Conservation (phyloP, 1,140 invertebrate genomes). For the Nasonia giraulti region DNA sequence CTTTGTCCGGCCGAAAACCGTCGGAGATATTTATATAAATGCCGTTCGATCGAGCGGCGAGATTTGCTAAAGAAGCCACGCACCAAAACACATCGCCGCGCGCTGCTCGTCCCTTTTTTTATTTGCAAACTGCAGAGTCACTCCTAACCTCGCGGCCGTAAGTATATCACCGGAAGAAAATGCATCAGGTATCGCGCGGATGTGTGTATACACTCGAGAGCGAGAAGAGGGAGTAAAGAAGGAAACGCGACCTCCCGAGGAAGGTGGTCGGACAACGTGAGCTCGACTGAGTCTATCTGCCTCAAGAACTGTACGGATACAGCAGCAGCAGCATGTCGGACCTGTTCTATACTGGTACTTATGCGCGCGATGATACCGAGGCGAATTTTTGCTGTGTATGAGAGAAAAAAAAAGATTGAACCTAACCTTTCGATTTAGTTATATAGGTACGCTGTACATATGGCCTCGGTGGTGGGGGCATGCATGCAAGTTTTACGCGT, state of each 20-base stretch:
- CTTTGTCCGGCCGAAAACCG: background rate
- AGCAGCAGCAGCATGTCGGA: background rate
- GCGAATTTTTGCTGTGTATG: slow-evolving; percentile 18
- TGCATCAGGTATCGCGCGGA: background rate
- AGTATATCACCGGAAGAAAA: background rate
- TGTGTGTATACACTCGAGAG: background rate
- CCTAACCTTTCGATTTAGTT: slow-evolving; percentile 40
- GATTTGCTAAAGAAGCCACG: background rate
- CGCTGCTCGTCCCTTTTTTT: slow-evolving; percentile 7
- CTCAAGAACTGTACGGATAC: background rate
- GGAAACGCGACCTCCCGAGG: background rate
- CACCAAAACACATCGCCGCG: background rate
- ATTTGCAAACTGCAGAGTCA: slow-evolving; percentile 43
- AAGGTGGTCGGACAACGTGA: background rate
- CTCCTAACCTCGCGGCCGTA: slow-evolving; percentile 33
- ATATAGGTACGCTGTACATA: background rate
- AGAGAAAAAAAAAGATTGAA: background rate
- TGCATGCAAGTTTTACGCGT: slow-evolving; percentile 45
- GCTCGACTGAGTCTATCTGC: background rate
- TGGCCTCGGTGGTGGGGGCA: background rate
- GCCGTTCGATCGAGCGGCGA: background rate
- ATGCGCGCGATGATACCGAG: background rate
- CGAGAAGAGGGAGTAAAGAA: background rate
- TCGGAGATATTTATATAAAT: slow-evolving; percentile 23
- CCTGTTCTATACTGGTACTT: background rate